These are phyloP conservation scores for Psophia crepitans DNA, from an alignment of 2,113 vertebrate genomes.

Conservation along the genomic window DNA sequence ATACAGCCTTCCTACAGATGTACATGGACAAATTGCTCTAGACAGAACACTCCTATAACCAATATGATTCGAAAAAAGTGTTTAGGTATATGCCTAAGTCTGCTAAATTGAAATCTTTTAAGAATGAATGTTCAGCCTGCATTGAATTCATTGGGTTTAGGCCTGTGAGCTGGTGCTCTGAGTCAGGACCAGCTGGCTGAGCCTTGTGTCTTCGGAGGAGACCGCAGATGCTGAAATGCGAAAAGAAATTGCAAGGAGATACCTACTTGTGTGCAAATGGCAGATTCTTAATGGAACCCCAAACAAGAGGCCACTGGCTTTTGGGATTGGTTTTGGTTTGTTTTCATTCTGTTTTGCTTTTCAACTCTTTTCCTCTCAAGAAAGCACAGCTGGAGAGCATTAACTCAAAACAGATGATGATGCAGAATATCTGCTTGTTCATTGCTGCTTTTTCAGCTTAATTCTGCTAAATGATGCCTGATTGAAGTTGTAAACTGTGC, in stretches of 20 bases:
- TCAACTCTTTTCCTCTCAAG: background rate
- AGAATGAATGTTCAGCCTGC: background rate
- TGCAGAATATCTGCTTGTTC: conserved; percentile 14
- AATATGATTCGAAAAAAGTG: background rate
- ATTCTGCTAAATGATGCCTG: background rate
- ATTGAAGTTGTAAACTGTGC: background rate
- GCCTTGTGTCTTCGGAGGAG: background rate
- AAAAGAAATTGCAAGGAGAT: background rate
- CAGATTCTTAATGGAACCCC: background rate
- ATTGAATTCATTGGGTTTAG: background rate
- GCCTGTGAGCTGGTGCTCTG: background rate
- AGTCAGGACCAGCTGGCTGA: background rate
- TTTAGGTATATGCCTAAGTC: background rate
- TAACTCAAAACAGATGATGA: conserved; percentile 10
- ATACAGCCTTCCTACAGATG: background rate
- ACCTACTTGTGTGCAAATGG: background rate
- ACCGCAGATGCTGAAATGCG: background rate
- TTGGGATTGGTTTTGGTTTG: background rate
- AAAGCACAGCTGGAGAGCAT: conserved; percentile 13
- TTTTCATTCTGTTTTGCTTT: conserved; percentile 13
- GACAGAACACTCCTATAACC: background rate
- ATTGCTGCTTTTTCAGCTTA: background rate
- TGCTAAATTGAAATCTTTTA: background rate
- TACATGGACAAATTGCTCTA: background rate
- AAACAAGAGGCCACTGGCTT: background rate